Evolutionary conservation across 2,113 vertebrate species (phyloP), one percentile per base, ranked within the genome.

Genomic region (Aplodontia rufa): DNA sequence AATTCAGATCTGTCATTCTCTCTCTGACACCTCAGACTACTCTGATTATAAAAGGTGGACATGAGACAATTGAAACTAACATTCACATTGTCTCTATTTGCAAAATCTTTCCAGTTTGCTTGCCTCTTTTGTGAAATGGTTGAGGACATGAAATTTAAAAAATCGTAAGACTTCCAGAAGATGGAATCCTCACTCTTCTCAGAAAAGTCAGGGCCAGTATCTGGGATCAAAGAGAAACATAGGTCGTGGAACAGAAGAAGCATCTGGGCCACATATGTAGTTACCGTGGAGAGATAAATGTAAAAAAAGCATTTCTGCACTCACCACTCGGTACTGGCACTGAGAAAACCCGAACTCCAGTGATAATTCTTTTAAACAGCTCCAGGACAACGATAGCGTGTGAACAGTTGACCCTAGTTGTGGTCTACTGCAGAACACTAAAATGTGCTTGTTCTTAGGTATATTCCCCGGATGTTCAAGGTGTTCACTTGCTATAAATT

Each of bases 21-120:
- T 53, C n/a, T 74, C 47, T 68, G 4, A 55, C 47, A 78, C 62
- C 58, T 91, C 60, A 45, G 64, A 91, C 40, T 42, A 81, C 87
- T 79, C 30, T 58, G 78, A 85, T 74, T 95, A 90, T 90, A 91
- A 96, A 94, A 91, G 24, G 35, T 79, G 1, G 72, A 51, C 76
- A 51, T 22, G 66, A 87, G 40, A 49, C 76, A 89, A 64, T 14
- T 78, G 47, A 90, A 96, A 86, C 85, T 76, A 92, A 40, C 32
- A 51, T 90, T 40, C 85, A 68, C 37, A 17, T 37, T 58, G 8
- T 89, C 80, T 84, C 64, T 66, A 47, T 90, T 83, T 80, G 10
- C 51, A 91, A 96, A 95, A 85, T 94, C 87, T 91, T 89, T 84
- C 81, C 78, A 95, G 37, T 90, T 93, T 91, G 8, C 79, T 88